Evolutionary conservation across 2,113 vertebrate genomes (phyloP).

Genomic region (Oryzias javanicus): DNA sequence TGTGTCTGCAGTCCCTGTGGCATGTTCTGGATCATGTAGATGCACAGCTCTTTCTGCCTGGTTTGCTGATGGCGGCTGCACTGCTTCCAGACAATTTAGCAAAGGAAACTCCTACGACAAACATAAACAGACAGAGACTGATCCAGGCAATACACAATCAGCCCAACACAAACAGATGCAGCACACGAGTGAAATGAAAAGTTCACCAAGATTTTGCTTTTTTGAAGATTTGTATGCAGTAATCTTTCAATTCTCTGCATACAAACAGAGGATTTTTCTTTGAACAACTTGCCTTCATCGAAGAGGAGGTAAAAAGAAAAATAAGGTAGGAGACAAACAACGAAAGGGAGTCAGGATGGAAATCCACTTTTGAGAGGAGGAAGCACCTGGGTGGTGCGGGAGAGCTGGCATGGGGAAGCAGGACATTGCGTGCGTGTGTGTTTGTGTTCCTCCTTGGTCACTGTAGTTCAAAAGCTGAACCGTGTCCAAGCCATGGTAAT

Average conservation of each 20-base stretch:
- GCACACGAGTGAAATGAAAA: constrained; percentile 14
- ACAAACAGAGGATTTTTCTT: constrained; percentile 10
- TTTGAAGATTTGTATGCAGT: too few species aligned
- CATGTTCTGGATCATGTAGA: constrained; percentile 63
- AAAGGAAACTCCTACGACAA: constrained; percentile 78
- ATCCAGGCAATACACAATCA: constrained; percentile 56
- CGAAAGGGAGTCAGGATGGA: constrained; percentile 32
- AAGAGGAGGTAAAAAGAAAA: constrained; percentile 20
- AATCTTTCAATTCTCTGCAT: neutral
- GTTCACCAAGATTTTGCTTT: neutral
- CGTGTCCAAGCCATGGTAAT: constrained; percentile 73
- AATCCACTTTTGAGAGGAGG: constrained; percentile 60
- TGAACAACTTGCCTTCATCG: constrained; percentile 48
- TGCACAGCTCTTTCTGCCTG: constrained; percentile 84
- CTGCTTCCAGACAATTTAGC: constrained; percentile 87
- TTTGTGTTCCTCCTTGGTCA: constrained; percentile 75
- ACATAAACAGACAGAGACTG: constrained; percentile 73
- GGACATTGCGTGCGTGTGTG: constrained; percentile 75
- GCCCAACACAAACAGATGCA: constrained; percentile 19
- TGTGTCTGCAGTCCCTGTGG: constrained; percentile 47
- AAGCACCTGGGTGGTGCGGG: constrained; percentile 49
- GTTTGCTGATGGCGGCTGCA: constrained; percentile 85
- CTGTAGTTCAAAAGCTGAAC: constrained; percentile 77
- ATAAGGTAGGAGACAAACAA: constrained; percentile 30
- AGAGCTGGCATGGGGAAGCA: constrained; percentile 62